Conservation (phyloP, 2,113 vertebrate genomes). For the Gymnocephalus cernua region DNA sequence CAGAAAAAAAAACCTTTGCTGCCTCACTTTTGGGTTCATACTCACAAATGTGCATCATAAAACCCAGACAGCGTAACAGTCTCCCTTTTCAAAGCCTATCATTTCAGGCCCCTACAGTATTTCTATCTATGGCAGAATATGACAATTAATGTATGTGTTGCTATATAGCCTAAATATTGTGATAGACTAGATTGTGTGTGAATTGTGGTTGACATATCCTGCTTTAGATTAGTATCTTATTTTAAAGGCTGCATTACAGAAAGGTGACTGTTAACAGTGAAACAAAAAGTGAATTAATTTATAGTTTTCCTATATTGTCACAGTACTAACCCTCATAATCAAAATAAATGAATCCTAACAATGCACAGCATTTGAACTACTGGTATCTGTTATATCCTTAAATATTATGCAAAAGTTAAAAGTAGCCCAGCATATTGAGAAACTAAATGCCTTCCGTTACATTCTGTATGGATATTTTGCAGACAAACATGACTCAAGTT, state of each 20-base stretch:
- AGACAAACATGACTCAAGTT: too few species aligned
- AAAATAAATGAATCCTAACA: neutral
- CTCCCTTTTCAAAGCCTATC: neutral
- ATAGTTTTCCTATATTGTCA: neutral
- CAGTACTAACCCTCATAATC: neutral
- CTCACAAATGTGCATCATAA: neutral
- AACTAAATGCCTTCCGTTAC: neutral
- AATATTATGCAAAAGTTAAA: neutral
- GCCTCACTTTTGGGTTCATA: neutral
- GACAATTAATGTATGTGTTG: neutral
- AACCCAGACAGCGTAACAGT: too few species aligned
- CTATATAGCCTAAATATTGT: neutral
- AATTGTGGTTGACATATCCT: neutral
- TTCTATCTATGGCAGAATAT: neutral
- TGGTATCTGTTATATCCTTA: neutral
- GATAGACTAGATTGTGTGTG: neutral
- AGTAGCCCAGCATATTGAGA: neutral
- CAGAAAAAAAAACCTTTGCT: neutral
- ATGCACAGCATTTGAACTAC: neutral
- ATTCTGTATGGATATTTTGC: neutral
- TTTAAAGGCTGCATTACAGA: neutral
- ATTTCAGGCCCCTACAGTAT: too few species aligned
- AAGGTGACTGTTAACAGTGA: neutral
- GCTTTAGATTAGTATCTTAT: neutral
- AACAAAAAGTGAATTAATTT: neutral